phyloP scores from a whole-genome alignment of 2,888 invertebrate species.

The Brachyopa scutellaris region DNA sequence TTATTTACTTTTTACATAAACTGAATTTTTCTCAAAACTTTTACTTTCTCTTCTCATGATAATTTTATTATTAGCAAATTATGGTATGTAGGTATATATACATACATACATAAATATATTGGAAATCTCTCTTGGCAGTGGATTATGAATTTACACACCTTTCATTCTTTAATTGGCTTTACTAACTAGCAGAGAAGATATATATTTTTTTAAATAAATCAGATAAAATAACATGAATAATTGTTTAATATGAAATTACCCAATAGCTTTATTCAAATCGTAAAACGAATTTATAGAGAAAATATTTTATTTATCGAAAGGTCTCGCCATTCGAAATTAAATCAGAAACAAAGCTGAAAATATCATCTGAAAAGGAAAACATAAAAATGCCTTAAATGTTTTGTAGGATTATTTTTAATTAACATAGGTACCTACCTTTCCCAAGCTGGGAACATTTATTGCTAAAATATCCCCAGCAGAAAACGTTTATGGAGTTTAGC shows the following conservation, averaged over 20 bases:
- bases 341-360: conserved; percentile 25
- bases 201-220: too few species aligned
- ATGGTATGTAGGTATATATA: too few species aligned
- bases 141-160: too few species aligned
- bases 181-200: too few species aligned
- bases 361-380: conserved; percentile 2
- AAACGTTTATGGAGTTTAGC: conserved; percentile 11
- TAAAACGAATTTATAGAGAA: not conserved
- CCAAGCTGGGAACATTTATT: conserved; percentile 22
- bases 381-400: not conserved
- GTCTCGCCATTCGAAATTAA: conserved; percentile 25
- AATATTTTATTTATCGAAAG: too few species aligned
- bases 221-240: not conserved
- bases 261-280: not conserved
- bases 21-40: too few species aligned
- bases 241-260: not conserved
- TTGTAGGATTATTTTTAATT: not conserved
- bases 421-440: conserved; percentile 15
- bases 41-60: too few species aligned
- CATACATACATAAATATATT: too few species aligned
- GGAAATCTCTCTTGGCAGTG: too few species aligned
- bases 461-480: conserved; percentile 22
- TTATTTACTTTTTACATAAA: too few species aligned
- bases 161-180: too few species aligned
- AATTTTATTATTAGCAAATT: too few species aligned